Base-by-base conservation (phyloP, 2,113 vertebrate genomes). In the Platichthys flesus region DNA sequence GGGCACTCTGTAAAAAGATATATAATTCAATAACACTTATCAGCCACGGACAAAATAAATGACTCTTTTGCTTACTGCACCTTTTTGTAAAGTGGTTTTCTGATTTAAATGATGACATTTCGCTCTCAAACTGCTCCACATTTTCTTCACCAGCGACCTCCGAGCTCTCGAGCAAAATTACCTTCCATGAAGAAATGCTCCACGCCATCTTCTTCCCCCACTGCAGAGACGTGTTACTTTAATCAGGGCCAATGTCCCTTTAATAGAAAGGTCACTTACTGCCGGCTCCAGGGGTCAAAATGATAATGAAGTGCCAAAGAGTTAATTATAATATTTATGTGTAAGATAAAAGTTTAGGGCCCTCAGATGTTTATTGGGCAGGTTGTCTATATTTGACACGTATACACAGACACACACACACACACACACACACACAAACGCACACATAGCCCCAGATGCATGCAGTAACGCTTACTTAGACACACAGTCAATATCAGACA, bases 301-400 rank as follows among this genome's bases (percentile, higher is more conserved):
- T 55, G 47, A 77, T 79, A 81, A 90, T 83, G 51, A 76, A 68
- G 56, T 64, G 67, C 40, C 45, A 75, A 31, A 65, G 31, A 56
- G 52, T 84, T 79, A 81, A 90, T 88, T 71, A 88, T 71, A 58
- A 66, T 73, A 52, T 73, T 79, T 71, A 76, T 67, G 62, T 63
- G 42, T 47, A 45, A 64, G 63, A 77, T 84, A 77, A 82, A 86
- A 47, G 67, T 74, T 80, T 76, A 74, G 35, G 61, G 60, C 81
- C 60, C 20, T 67, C 28, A 40, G 59, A 88, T 72, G 60, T 61
- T 67, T 67, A 65, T 14, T 57, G 56, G 56, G 24, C 28, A 74
- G 55, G 8, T 75, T 62, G 51, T 75, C 60, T 10, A 65, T 66
- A 76, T 74, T 26, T 55, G 28, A 28, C 31, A 20, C 2, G 0